Evolutionary conservation across 2,113 vertebrate species (phyloP).

Genomic region (Vidua chalybeata): DNA sequence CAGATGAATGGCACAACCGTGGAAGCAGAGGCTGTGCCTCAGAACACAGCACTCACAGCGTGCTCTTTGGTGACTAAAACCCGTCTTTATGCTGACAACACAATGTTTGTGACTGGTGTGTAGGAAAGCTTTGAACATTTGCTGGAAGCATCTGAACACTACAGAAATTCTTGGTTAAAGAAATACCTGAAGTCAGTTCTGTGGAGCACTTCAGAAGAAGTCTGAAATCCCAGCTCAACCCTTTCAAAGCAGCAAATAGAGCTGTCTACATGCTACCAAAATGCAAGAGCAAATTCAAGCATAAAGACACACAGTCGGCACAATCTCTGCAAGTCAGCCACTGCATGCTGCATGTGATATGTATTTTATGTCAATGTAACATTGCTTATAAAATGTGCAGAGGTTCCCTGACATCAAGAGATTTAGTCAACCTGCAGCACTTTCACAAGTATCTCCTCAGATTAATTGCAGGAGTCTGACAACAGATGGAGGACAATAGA

Average conservation of each 20-base stretch:
- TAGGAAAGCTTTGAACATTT: neutral
- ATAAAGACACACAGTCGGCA: neutral
- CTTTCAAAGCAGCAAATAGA: neutral
- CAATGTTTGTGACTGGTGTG: fast-evolving
- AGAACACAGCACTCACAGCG: neutral
- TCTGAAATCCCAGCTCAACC: neutral
- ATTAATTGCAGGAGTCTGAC: neutral
- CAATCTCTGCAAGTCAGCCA: neutral
- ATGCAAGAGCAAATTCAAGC: neutral
- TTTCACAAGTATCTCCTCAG: neutral
- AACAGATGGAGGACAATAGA: neutral
- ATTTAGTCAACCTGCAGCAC: neutral
- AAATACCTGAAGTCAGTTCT: neutral
- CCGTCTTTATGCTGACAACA: neutral
- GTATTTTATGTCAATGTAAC: neutral
- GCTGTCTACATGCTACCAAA: neutral
- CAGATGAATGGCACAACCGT: fast-evolving
- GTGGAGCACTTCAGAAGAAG: neutral
- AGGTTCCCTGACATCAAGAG: neutral
- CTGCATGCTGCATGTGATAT: neutral
- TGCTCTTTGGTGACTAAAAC: neutral
- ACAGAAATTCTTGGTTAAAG: neutral
- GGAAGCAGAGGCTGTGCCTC: neutral
- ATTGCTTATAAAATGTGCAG: neutral
- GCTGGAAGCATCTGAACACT: neutral